These are phyloP conservation scores for Sialia sialis DNA, from an alignment of 2,113 vertebrate species.

Conservation along the genomic window DNA sequence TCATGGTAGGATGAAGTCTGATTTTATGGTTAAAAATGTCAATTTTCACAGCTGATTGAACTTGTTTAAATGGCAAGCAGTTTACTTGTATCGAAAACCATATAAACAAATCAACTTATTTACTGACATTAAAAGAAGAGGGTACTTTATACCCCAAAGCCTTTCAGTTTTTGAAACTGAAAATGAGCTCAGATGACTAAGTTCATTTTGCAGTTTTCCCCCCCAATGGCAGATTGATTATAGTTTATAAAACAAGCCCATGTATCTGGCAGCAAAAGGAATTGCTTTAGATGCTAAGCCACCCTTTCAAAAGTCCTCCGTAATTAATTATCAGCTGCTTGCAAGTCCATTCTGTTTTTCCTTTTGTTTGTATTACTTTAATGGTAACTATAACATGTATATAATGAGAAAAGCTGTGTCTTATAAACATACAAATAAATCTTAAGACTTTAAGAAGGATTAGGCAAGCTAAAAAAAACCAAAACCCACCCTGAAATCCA, in stretches of 20 bases:
- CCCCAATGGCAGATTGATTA: conserved; percentile 45
- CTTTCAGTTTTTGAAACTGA: conserved; percentile 25
- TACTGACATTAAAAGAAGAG: conserved; percentile 59
- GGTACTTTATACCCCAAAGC: conserved; percentile 30
- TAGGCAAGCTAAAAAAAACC: not conserved
- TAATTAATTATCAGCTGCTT: conserved; percentile 61
- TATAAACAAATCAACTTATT: conserved; percentile 69
- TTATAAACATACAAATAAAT: conserved; percentile 58
- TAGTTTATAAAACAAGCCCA: conserved; percentile 52
- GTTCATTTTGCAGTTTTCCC: conserved; percentile 25
- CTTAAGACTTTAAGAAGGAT: conserved; percentile 53
- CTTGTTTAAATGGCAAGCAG: conserved; percentile 66
- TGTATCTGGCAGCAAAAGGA: conserved; percentile 54
- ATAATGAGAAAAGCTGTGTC: conserved; percentile 35
- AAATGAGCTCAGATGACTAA: conserved; percentile 50
- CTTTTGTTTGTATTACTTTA: conserved; percentile 45
- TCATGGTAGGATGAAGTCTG: conserved; percentile 65
- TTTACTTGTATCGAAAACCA: conserved; percentile 59
- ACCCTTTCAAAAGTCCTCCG: conserved; percentile 31
- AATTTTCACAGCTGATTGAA: conserved; percentile 69
- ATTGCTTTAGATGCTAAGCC: conserved; percentile 54
- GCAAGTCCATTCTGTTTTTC: conserved; percentile 44
- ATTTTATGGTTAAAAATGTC: conserved; percentile 71
- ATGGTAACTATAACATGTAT: not conserved
- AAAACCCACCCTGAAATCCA: conserved; percentile 25